Percentiles rank a stretch among this genome's conserved stretches.
Conservation (phyloP, 2,888 invertebrate genomes). For the Ophraella communa region DNA sequence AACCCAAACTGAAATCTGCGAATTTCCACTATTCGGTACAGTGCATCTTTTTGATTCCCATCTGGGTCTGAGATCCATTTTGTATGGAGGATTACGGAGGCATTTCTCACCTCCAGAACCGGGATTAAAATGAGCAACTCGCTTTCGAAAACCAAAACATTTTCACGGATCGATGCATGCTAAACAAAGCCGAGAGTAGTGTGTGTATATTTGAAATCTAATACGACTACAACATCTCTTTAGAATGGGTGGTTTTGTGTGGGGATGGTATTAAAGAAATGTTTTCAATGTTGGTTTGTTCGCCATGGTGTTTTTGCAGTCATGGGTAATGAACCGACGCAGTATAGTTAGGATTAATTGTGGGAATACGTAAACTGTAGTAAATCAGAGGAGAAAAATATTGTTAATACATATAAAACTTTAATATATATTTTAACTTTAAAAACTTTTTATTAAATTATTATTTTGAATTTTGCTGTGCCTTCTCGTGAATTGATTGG, state of each 20-base stretch:
- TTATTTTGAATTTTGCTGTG: too few relatives aligned
- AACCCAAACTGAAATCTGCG: too few relatives aligned
- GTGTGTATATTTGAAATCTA: not conserved
- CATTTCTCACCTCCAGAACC: slow-evolving; percentile 46
- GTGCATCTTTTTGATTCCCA: slow-evolving; percentile 1
- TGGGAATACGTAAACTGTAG: not conserved
- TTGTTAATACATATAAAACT: too few relatives aligned
- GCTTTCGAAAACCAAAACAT: slow-evolving; percentile 32
- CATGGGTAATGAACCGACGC: not conserved
- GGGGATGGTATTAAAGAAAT: not conserved
- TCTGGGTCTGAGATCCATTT: slow-evolving; percentile 21
- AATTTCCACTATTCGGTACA: not conserved
- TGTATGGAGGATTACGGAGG: slow-evolving; percentile 41
- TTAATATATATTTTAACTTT: too few relatives aligned
- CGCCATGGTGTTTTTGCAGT: not conserved
- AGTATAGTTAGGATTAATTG: not conserved
- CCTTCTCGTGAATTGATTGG: too few relatives aligned
- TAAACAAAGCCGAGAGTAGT: not conserved
- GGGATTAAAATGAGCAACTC: slow-evolving; percentile 48
- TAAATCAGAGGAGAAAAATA: not conserved
- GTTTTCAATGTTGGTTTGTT: not conserved
- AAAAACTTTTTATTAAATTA: too few relatives aligned
- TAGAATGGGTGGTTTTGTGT: not conserved
- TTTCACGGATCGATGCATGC: slow-evolving; percentile 31
- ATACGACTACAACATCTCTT: slow-evolving; percentile 3